Conservation (phyloP, 2,113 vertebrate genomes). For the Thinocorus orbignyianus region DNA sequence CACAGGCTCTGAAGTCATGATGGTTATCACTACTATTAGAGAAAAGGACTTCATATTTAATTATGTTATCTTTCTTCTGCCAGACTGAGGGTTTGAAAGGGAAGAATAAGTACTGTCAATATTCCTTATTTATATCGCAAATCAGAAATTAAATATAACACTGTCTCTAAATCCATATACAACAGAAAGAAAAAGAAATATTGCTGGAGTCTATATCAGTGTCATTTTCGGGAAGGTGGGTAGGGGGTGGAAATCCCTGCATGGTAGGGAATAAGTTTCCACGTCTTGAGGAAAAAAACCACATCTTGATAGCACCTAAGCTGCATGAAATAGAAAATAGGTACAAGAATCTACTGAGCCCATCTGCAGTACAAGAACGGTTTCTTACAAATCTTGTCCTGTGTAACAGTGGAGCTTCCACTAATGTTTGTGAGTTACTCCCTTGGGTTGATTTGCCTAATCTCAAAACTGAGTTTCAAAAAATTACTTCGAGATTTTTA, state of each 20-base stretch:
- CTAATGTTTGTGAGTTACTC: background rate
- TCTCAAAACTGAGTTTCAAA: background rate
- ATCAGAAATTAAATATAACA: background rate
- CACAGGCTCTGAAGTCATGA: background rate
- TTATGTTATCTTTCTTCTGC: background rate
- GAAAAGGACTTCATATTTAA: background rate
- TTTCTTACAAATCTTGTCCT: background rate
- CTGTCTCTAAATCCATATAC: background rate
- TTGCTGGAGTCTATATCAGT: background rate
- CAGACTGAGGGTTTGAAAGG: background rate
- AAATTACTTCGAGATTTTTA: background rate
- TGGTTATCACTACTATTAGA: background rate
- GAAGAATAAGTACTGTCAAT: background rate
- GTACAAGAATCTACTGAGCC: background rate
- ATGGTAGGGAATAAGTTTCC: background rate
- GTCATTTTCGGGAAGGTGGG: background rate
- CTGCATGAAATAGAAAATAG: background rate
- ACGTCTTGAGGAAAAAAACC: background rate
- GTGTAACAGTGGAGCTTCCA: background rate
- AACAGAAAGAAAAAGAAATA: background rate
- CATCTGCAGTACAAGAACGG: background rate
- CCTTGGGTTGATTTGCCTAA: background rate
- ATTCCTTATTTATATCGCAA: background rate
- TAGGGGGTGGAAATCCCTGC: background rate
- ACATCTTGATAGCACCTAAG: background rate